A percentile compares a stretch with the other conserved stretches of the same genome.
Conservation (phyloP, 2,113 vertebrate species). For the Corapipo altera region DNA sequence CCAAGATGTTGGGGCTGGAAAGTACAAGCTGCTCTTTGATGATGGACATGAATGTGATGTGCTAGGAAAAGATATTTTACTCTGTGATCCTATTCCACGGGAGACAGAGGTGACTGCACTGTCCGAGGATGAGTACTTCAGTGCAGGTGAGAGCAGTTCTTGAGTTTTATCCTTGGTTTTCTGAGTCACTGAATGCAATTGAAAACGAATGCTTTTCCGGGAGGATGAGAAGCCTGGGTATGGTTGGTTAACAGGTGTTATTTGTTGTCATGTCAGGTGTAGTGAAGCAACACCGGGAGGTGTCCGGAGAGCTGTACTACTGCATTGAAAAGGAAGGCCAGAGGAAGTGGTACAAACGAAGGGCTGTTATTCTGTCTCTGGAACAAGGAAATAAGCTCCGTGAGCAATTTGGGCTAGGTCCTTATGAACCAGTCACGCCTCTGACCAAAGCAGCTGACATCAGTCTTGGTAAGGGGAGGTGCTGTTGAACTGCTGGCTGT, state of each 20-base stretch:
- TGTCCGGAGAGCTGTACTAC: slow-evolving; percentile 89
- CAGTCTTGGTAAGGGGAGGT: slow-evolving; percentile 85
- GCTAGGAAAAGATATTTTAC: slow-evolving; percentile 89
- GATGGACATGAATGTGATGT: slow-evolving; percentile 97
- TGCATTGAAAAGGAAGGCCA: slow-evolving; percentile 91
- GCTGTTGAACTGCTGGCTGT: not conserved
- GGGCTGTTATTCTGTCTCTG: slow-evolving; percentile 89
- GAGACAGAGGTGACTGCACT: slow-evolving; percentile 95
- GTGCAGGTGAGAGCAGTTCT: slow-evolving; percentile 80
- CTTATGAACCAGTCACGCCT: slow-evolving; percentile 85
- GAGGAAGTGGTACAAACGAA: slow-evolving; percentile 89
- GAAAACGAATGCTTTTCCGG: not conserved
- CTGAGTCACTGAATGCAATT: not conserved
- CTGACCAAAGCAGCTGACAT: slow-evolving; percentile 94
- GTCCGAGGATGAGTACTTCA: slow-evolving; percentile 95
- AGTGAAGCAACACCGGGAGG: slow-evolving; percentile 86
- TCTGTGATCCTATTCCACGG: slow-evolving; percentile 94
- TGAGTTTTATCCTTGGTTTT: not conserved
- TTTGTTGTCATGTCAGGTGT: slow-evolving; percentile 75
- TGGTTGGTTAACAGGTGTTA: not conserved
- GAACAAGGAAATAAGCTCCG: slow-evolving; percentile 92
- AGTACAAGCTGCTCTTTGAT: slow-evolving; percentile 92
- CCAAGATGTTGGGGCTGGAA: slow-evolving; percentile 83
- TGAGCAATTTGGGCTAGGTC: slow-evolving; percentile 92
- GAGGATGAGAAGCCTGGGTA: not conserved